Conservation (phyloP, 2,797 vertebrate species). For the Antrozous pallidus region DNA sequence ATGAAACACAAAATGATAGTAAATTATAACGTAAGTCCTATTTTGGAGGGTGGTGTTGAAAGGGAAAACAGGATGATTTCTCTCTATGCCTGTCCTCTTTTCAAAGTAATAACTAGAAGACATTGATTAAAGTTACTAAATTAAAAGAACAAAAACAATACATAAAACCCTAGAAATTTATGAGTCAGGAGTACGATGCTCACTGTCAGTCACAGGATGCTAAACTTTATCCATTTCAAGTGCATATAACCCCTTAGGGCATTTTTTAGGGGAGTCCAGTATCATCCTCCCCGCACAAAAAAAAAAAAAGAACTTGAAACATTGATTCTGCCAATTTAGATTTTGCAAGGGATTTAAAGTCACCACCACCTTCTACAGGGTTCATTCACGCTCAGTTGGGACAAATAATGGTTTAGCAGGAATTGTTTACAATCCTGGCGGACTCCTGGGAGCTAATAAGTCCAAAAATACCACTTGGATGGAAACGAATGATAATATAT, state of each 20-base stretch:
- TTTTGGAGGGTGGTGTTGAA: not conserved
- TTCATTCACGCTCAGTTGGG: conserved; percentile 46
- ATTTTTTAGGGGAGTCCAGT: not conserved
- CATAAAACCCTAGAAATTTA: not conserved
- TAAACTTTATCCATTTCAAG: not conserved
- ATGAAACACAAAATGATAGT: not conserved
- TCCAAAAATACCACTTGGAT: conserved; percentile 75
- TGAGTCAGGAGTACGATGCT: not conserved
- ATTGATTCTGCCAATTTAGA: conserved; percentile 48
- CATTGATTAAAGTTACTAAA: not conserved
- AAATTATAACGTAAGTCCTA: not conserved
- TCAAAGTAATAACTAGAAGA: not conserved
- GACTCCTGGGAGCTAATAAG: conserved; percentile 72
- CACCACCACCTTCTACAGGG: not conserved
- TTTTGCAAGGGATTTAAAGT: conserved; percentile 66
- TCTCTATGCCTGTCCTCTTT: not conserved
- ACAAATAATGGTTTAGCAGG: conserved; percentile 71
- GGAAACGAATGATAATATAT: conserved; percentile 75
- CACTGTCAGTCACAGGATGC: not conserved
- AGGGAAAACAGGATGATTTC: not conserved
- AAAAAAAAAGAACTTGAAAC: conserved; percentile 4
- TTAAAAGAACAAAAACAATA: not conserved
- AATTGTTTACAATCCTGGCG: conserved; percentile 69
- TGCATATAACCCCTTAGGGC: not conserved
- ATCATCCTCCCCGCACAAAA: no score